A percentile compares a stretch with the other conserved stretches of the same genome.
Evolutionary conservation across 2,888 invertebrate species (phyloP).

Genomic region (Rhagium mordax): DNA sequence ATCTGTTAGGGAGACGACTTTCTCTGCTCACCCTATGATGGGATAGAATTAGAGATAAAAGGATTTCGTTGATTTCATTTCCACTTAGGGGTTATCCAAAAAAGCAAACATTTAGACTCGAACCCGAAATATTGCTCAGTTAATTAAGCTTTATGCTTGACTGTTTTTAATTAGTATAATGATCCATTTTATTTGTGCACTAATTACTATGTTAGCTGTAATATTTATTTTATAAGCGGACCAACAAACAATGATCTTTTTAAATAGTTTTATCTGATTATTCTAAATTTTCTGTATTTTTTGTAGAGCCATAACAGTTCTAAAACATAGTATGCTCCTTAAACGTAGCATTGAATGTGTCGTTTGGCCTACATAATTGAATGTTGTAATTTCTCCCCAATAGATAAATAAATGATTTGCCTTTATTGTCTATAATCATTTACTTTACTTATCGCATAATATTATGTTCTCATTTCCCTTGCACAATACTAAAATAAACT

Average conservation of each 20-base stretch:
- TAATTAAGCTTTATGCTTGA: constrained; percentile 25
- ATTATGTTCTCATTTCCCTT: too few relatives aligned
- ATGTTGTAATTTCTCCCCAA: too few relatives aligned
- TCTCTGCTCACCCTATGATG: constrained; percentile 48
- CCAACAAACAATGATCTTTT: neutral
- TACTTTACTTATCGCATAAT: too few relatives aligned
- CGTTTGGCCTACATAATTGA: too few relatives aligned
- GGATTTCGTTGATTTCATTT: constrained; percentile 58
- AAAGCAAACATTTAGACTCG: constrained; percentile 45
- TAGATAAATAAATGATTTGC: too few relatives aligned
- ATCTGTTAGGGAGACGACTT: constrained; percentile 45
- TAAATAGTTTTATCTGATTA: too few relatives aligned
- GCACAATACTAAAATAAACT: too few relatives aligned
- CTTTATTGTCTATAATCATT: too few relatives aligned
- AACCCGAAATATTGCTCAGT: constrained; percentile 12
- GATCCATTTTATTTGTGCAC: neutral
- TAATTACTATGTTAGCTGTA: neutral
- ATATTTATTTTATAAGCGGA: neutral
- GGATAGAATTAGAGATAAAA: constrained; percentile 54
- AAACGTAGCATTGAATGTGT: too few relatives aligned
- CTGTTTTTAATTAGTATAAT: constrained; percentile 22
- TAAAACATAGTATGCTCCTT: too few relatives aligned
- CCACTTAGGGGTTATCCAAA: constrained; percentile 56
- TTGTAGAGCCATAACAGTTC: too few relatives aligned
- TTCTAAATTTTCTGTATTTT: too few relatives aligned